Percentiles rank a stretch among this genome's conserved stretches.
Conservation (phyloP, 2,113 vertebrate genomes). For the Pseudorectes ferrugineus region DNA sequence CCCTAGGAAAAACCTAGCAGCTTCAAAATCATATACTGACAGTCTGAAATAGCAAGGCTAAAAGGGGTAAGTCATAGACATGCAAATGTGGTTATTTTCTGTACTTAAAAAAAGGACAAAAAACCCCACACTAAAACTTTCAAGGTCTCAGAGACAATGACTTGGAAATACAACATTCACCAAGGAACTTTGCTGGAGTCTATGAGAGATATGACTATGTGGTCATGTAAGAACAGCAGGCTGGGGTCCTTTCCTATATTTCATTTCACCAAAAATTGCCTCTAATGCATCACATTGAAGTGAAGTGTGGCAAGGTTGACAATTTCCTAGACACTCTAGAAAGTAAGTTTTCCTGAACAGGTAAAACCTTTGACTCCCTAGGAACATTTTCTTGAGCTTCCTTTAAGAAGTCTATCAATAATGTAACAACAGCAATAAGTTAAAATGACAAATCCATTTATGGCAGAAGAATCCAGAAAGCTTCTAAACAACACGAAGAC, state of each 20-base stretch:
- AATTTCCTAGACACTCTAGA: background rate
- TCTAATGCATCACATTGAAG: background rate
- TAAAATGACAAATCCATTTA: background rate
- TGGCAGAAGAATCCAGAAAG: background rate
- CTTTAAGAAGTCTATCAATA: background rate
- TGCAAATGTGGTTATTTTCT: background rate
- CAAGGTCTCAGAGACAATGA: background rate
- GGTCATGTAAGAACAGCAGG: background rate
- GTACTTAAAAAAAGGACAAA: background rate
- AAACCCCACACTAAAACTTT: background rate
- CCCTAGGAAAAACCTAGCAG: background rate
- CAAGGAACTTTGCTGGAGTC: background rate
- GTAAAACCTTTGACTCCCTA: background rate
- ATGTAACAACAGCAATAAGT: background rate
- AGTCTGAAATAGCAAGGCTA: background rate
- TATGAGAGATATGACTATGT: background rate
- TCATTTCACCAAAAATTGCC: background rate
- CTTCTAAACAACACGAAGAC: background rate
- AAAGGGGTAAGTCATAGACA: background rate
- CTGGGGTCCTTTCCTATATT: background rate
- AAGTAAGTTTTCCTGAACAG: background rate
- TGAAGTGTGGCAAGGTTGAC: background rate
- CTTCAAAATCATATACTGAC: background rate
- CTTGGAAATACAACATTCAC: background rate
- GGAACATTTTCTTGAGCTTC: background rate